A percentile compares a stretch with the other conserved stretches of the same genome.
Conservation (phyloP, 2,888 invertebrate species). For the Thysanoteuthis rhombus region DNA sequence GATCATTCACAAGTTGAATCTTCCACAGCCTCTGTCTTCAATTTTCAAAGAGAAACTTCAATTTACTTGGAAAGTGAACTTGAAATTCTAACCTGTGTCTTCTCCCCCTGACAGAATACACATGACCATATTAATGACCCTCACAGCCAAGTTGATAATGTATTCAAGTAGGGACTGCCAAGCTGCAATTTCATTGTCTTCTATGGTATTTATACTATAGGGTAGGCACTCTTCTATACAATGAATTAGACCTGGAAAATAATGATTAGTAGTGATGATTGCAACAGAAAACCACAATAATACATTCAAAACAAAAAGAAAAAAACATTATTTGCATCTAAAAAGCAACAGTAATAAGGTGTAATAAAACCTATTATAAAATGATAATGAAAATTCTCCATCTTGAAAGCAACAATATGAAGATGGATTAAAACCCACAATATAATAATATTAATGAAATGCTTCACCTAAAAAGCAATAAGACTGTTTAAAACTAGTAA, state of each 20-base stretch:
- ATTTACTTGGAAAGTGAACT: not conserved
- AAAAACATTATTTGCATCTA: too few relatives aligned
- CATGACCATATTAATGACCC: conserved; percentile 33
- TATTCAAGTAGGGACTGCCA: conserved; percentile 27
- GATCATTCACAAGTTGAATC: too few relatives aligned
- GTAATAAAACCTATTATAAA: too few relatives aligned
- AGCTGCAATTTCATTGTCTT: conserved; percentile 15
- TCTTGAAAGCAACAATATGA: too few relatives aligned
- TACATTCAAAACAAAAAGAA: not conserved
- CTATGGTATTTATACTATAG: not conserved
- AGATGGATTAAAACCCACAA: too few relatives aligned
- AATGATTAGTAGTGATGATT: not conserved
- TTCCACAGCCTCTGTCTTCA: not conserved
- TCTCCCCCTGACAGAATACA: conserved; percentile 34
- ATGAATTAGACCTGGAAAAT: conserved; percentile 20
- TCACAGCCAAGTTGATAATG: conserved; percentile 28
- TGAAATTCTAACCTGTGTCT: conserved; percentile 28
- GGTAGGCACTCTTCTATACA: conserved; percentile 25
- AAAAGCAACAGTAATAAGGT: too few relatives aligned
- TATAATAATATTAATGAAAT: too few relatives aligned
- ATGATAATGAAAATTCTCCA: too few relatives aligned
- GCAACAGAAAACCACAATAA: too few relatives aligned
- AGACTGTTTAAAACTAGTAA: too few relatives aligned
- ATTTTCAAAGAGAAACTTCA: not conserved
- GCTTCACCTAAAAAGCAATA: too few relatives aligned